phyloP scores from a whole-genome alignment of 2,797 vertebrate species.

The Jordanella pulchra region DNA sequence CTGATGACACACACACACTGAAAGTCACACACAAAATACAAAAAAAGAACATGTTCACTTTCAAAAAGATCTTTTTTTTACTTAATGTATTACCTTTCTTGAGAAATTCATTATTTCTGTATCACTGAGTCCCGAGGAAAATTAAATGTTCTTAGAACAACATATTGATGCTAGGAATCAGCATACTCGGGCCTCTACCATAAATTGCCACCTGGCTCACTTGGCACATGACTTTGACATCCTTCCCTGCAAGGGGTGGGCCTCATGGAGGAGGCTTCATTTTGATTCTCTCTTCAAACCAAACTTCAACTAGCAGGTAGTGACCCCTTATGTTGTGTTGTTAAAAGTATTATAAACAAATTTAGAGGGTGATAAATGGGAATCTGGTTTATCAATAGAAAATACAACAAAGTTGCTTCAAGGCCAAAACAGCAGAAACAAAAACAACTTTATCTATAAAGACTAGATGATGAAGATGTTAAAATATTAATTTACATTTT shows the following conservation, averaged over 20 bases:
- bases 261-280: not conserved
- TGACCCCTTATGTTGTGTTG: too few relatives aligned
- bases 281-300: not conserved
- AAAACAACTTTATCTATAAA: too few relatives aligned
- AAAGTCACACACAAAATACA: slow-evolving; percentile 7
- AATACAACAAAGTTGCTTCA: too few relatives aligned
- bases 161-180: not conserved
- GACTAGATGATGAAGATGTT: too few relatives aligned
- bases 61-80: slow-evolving; percentile 16
- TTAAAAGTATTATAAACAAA: too few relatives aligned
- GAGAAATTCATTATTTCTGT: slow-evolving; percentile 1
- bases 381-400: too few relatives aligned
- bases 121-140: not conserved
- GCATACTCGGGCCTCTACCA: not conserved
- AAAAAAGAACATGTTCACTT: slow-evolving; percentile 18
- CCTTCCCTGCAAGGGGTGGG: not conserved
- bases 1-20: not conserved
- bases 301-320: too few relatives aligned
- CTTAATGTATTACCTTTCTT: not conserved
- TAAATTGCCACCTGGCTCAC: not conserved
- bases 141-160: not conserved
- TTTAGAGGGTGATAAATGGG: too few relatives aligned
- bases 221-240: slow-evolving; percentile 1
- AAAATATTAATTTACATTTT: too few relatives aligned
- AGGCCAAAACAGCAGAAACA: too few relatives aligned